phyloP scores from a whole-genome alignment of 2,888 invertebrate genomes.

The Dynastes hyllus region DNA sequence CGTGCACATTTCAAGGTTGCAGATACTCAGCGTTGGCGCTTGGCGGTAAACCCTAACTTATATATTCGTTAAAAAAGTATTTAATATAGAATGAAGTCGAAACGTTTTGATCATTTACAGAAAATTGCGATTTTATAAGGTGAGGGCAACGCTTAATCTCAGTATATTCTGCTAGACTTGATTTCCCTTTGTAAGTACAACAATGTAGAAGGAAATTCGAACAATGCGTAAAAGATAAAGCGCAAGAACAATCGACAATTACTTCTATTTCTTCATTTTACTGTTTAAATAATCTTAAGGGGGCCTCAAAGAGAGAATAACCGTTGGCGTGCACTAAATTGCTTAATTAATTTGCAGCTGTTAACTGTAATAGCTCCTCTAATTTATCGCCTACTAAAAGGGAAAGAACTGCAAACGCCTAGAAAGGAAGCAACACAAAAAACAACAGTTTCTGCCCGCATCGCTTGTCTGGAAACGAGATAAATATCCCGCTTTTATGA shows the following conservation, averaged over 20 bases:
- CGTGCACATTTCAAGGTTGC: no score
- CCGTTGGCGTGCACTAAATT: slow-evolving; percentile 1
- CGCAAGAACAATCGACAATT: not conserved
- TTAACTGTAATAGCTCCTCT: slow-evolving; percentile 27
- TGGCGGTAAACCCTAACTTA: no score
- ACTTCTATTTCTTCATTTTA: slow-evolving; percentile 8
- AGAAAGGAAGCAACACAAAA: slow-evolving; percentile 20
- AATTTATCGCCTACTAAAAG: slow-evolving; percentile 32
- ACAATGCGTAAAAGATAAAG: not conserved
- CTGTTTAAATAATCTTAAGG: slow-evolving; percentile 25
- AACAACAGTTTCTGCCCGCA: slow-evolving; percentile 24
- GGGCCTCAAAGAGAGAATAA: slow-evolving; percentile 13
- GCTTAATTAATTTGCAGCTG: slow-evolving; percentile 35
- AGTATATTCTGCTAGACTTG: no score
- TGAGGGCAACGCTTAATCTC: no score
- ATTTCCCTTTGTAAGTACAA: not conserved
- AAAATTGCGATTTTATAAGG: no score
- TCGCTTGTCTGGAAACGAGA: slow-evolving; percentile 32
- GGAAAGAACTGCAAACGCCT: slow-evolving; percentile 4
- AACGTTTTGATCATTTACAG: no score
- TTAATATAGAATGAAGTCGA: no score
- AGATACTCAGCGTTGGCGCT: no score
- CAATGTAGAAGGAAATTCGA: not conserved
- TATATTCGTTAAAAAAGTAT: no score
- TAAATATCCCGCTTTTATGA: slow-evolving; percentile 29